These are phyloP conservation scores for Glaucopsyche alexis DNA, from an alignment of 2,888 invertebrate species.

Conservation along the genomic window DNA sequence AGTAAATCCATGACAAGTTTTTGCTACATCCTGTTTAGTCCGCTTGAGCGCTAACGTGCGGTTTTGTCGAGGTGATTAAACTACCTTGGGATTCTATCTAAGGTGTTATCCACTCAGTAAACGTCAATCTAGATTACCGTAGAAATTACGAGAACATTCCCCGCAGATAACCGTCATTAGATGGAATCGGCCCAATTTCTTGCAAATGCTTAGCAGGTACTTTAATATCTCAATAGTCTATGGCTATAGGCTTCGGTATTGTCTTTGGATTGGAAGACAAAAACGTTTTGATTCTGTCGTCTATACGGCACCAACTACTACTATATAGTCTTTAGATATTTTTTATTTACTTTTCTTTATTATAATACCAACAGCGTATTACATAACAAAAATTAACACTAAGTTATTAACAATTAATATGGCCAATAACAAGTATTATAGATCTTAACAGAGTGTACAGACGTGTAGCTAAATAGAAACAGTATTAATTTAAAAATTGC, in stretches of 20 bases:
- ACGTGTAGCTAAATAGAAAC: too few relatives aligned
- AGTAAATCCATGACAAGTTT: constrained; percentile 10
- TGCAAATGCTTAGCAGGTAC: not conserved
- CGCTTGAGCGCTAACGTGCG: not conserved
- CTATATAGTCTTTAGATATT: too few relatives aligned
- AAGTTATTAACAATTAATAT: too few relatives aligned
- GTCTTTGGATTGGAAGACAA: not conserved
- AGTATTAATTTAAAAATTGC: too few relatives aligned
- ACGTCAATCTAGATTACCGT: constrained; percentile 18
- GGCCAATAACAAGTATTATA: too few relatives aligned
- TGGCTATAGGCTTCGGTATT: not conserved
- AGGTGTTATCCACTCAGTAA: constrained; percentile 22
- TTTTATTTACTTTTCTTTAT: too few relatives aligned
- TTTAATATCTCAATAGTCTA: constrained; percentile 6
- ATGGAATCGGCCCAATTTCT: constrained; percentile 9
- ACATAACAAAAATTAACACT: too few relatives aligned
- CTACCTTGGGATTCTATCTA: constrained; percentile 10
- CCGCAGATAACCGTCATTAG: constrained; percentile 13
- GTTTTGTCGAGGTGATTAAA: constrained; percentile 16
- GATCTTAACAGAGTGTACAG: too few relatives aligned
- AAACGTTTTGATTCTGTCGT: not conserved
- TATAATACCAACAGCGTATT: too few relatives aligned
- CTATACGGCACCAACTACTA: too few relatives aligned
- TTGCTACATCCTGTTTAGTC: not conserved
- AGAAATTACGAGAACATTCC: constrained; percentile 22